Conservation (phyloP, 2,888 invertebrate genomes). For the Hipparchia sbordonii region DNA sequence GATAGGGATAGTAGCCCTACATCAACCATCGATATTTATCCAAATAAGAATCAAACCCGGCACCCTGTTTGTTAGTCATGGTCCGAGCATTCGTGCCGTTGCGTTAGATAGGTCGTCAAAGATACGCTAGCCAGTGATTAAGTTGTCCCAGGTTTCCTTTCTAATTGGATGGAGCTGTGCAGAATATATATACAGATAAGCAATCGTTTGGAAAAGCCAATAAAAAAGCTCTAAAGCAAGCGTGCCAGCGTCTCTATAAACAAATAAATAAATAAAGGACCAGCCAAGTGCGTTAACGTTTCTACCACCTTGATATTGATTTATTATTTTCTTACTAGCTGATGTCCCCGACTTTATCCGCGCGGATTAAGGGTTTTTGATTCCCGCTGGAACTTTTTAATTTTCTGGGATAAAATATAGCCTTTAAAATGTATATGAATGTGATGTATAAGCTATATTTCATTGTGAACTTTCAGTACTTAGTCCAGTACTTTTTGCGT, state of each 20-base stretch:
- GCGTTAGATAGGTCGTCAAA: constrained; percentile 16
- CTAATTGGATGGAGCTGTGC: constrained; percentile 11
- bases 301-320: neutral
- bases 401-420: too few relatives aligned
- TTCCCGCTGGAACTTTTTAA: too few relatives aligned
- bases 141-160: constrained; percentile 23
- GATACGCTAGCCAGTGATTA: constrained; percentile 20
- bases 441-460: too few relatives aligned
- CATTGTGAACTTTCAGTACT: too few relatives aligned
- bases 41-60: neutral
- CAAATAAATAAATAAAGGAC: constrained; percentile 13
- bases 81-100: neutral
- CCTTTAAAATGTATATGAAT: too few relatives aligned
- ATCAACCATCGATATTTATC: neutral
- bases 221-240: constrained; percentile 17
- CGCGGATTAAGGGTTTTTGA: too few relatives aligned
- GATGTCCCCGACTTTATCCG: too few relatives aligned
- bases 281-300: neutral
- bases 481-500: too few relatives aligned
- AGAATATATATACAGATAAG: neutral
- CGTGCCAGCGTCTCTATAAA: constrained; percentile 23
- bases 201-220: constrained; percentile 20
- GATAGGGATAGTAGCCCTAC: neutral
- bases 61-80: neutral
- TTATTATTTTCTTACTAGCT: too few relatives aligned